phyloP scores from a whole-genome alignment of 2,888 invertebrate species.

The Athetis lepigone region DNA sequence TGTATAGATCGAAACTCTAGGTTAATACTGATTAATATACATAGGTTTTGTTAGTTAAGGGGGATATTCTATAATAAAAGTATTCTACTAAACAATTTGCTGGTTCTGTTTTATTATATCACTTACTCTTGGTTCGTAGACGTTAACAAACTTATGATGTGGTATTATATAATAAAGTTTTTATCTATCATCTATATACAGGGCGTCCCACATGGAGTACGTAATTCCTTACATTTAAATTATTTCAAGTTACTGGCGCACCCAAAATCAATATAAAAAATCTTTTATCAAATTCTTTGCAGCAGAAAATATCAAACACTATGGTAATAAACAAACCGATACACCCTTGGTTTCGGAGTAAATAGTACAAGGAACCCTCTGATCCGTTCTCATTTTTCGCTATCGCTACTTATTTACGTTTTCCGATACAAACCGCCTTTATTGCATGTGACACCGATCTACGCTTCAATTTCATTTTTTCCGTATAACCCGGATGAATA shows the following conservation, averaged over 20 bases:
- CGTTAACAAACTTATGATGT: too few species aligned
- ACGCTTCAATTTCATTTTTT: constrained; percentile 35
- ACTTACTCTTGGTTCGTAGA: too few species aligned
- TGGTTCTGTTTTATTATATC: too few species aligned
- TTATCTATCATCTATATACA: too few species aligned
- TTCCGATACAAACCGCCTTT: constrained; percentile 20
- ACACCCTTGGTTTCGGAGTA: background rate
- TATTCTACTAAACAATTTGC: too few species aligned
- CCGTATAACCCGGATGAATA: constrained; percentile 26
- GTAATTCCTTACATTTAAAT: too few species aligned
- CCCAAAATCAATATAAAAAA: background rate
- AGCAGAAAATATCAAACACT: background rate
- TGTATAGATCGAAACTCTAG: background rate
- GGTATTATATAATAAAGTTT: too few species aligned
- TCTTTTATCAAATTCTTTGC: background rate
- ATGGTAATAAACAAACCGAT: background rate
- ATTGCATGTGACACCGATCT: constrained; percentile 36
- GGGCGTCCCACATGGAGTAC: too few species aligned
- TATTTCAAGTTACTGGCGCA: too few species aligned
- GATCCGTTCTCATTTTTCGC: constrained; percentile 9
- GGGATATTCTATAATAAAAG: too few species aligned
- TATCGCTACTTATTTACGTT: constrained; percentile 23
- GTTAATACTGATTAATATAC: background rate
- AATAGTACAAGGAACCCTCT: constrained; percentile 4
- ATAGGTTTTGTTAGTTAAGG: too few species aligned